A percentile compares a stretch with the other conserved stretches of the same genome.
Evolutionary conservation across 2,797 vertebrate genomes (phyloP).

Genomic region (Ciconia nigra): DNA sequence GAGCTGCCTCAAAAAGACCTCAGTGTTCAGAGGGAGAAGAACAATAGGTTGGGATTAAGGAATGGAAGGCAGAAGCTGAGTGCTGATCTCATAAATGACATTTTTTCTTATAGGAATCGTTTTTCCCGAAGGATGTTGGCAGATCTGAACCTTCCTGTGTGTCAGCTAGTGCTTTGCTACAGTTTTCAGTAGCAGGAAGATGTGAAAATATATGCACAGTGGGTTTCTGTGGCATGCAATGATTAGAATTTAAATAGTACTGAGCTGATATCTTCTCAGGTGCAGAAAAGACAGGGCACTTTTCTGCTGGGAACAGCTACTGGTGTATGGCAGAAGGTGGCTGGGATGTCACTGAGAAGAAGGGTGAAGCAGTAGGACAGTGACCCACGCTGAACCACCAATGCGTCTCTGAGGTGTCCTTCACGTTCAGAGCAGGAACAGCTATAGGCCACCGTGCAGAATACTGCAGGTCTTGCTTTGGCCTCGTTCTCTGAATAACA

Average conservation of each 20-base stretch:
- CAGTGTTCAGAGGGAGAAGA: slow-evolving; percentile 33
- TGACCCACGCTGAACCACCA: neutral
- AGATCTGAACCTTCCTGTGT: slow-evolving; percentile 37
- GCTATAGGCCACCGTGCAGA: neutral
- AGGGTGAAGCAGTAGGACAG: neutral
- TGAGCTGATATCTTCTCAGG: neutral
- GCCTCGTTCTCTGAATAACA: neutral
- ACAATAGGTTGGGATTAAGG: slow-evolving; percentile 55
- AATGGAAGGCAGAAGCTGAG: slow-evolving; percentile 24
- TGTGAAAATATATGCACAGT: neutral
- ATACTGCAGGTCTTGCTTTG: neutral
- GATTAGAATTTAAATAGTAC: neutral
- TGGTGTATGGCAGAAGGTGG: neutral
- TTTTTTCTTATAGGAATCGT: slow-evolving; percentile 26
- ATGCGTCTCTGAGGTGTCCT: neutral
- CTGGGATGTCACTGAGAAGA: neutral
- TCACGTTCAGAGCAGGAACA: neutral
- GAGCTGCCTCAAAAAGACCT: slow-evolving; percentile 59
- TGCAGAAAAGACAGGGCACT: neutral
- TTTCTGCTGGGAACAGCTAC: neutral
- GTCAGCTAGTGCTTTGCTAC: slow-evolving; percentile 9
- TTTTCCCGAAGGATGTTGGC: slow-evolving; percentile 2
- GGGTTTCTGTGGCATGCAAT: neutral
- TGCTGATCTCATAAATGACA: slow-evolving; percentile 16
- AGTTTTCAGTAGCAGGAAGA: neutral